Base-by-base conservation (phyloP, 2,797 vertebrate genomes). In the Microtus californicus region DNA sequence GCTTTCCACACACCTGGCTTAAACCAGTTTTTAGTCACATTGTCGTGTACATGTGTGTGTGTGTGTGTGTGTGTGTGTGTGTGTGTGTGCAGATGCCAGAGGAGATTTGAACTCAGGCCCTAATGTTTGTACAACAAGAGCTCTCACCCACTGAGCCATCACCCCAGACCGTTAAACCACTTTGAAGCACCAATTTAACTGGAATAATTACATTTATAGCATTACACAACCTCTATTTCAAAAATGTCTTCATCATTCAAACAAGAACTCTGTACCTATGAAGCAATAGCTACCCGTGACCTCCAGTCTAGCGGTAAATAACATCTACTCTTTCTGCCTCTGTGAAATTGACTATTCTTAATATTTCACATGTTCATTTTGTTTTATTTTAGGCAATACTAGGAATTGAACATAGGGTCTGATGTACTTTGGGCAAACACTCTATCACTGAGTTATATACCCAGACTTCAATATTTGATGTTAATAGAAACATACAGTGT, bases 251-350 rank as follows among this genome's bases (percentile, higher is more conserved):
- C 54, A 76, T 89, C 71, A 76, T 48, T 37, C 85, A 85, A 91
- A 91, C 79, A 91, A 71, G 81, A 88, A 85, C 91, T 93, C 79
- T 92, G 93, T 51, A 94, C 95, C 91, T 77, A 71, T 81, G 87
- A 96, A 74, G 92, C 90, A 95, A 78, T 79, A 79, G 73, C 40
- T 90, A 17, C 34, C 23, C 48, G 73, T 87, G 77, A 29, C n/a
- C 65, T 40, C 63, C 37, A 25, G 9, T 63, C 69, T 29, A 65
- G 27, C 27, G 37, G 37, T 10, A 88, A 88, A 25, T 48, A 77
- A 94, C 51, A 3, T 14, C 48, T 56, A 56, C 67, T 45, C 56
- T 65, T 86, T 73, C 78, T 89, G 63, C 54, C 27, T 87, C 48
- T 90, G 59, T 80, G 34, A 79, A 90, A 85, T 79, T 69, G 34